Base-by-base conservation (phyloP, 23 tunicate genomes). In the Clavelina lepadiformis region DNA sequence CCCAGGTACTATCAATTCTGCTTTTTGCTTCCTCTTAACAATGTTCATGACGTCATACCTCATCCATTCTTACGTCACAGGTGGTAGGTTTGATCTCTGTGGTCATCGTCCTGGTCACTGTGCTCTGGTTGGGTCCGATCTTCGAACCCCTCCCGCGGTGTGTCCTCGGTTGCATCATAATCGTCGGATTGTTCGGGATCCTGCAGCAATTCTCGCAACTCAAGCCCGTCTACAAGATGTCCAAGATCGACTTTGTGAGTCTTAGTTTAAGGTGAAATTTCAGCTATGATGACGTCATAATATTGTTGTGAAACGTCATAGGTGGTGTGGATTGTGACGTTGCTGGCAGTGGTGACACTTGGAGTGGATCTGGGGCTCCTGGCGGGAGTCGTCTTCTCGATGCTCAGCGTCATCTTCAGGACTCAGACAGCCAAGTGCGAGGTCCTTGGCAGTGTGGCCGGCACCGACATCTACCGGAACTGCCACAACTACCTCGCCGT, bases 141-240 rank as follows among this genome's bases (percentile, higher is more conserved):
- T 89, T 89, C 59, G 88, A 89, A 69, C 88, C 97, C 11, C 75
- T 89, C 19, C 97, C 97, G 0, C 60, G 97, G 8, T 44, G 89
- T 23, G 97, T 89, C 8, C 75, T 89, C 3, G 97, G 83, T 25
- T 74, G 80, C 28, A 89, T 89, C 41, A 89, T 89, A 38, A 57
- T 89, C 36, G 97, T 89, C 44, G 97, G 97, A 0, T 57, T 89
- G 74, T 54, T 89, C 47, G 97, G 97, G 35, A 89, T 89, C 8
- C 26, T 89, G 35, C 79, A 59, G 51, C 97, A 89, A 51, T 54
- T 89, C 24, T 29, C 65, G 29, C 55, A 47, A 15, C 71, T 81
- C 31, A 76, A 76, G 56, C 45, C 74, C 5, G 15, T 80, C 20
- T 81, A 34, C 69, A 75, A 89, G 35, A 84, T 41, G 37, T 89